Percentiles rank a stretch among this genome's conserved stretches.
phyloP scores from a whole-genome alignment of 2,797 vertebrate genomes.

The Gallinago stenura region DNA sequence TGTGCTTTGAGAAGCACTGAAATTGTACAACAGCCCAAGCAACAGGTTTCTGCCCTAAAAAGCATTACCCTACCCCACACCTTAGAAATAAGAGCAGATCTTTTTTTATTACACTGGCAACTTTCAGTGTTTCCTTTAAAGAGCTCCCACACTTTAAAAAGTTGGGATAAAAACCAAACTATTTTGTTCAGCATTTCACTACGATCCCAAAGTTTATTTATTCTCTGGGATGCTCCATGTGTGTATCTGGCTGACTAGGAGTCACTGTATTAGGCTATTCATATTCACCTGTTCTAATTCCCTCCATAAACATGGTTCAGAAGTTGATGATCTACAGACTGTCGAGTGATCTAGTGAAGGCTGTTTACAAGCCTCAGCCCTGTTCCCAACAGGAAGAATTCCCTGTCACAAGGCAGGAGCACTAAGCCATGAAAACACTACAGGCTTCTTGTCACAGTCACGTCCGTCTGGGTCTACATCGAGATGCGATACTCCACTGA shows the following conservation, averaged over 20 bases:
- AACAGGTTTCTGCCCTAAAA: background rate
- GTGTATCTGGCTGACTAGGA: rapidly evolving
- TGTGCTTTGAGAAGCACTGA: background rate
- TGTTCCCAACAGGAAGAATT: background rate
- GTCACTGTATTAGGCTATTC: no score
- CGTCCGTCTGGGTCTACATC: rapidly evolving
- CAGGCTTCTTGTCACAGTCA: background rate
- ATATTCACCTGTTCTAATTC: background rate
- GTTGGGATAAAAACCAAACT: background rate
- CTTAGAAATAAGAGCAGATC: background rate
- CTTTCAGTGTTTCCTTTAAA: background rate
- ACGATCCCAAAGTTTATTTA: background rate
- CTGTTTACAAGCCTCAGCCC: background rate
- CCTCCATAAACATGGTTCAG: background rate
- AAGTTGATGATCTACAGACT: background rate
- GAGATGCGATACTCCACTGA: background rate
- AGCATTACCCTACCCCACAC: background rate
- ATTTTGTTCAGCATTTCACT: background rate
- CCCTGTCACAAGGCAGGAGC: background rate
- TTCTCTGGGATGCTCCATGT: background rate
- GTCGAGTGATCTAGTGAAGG: background rate
- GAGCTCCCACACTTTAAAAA: background rate
- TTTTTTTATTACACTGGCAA: background rate
- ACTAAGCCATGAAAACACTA: background rate
- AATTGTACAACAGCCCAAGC: background rate